phyloP scores from a whole-genome alignment of 2,888 invertebrate genomes.

The Ernsta delagoae region DNA sequence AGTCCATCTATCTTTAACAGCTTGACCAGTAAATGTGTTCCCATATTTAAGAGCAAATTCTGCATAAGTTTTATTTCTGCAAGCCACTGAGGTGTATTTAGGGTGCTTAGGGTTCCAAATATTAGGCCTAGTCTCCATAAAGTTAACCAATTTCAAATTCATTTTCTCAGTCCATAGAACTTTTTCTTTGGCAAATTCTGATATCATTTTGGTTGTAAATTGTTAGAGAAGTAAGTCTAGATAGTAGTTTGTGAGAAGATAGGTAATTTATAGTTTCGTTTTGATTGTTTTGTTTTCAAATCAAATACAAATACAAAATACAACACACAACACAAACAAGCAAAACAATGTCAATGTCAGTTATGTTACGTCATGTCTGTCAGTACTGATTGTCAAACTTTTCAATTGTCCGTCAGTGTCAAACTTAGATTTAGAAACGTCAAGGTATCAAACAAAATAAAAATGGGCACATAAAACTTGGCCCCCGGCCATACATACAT shows the following conservation, averaged over 20 bases:
- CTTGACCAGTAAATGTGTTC: constrained; percentile 71
- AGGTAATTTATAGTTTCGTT: background rate
- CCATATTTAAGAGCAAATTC: constrained; percentile 73
- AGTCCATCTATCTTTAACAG: constrained; percentile 78
- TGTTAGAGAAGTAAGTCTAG: background rate
- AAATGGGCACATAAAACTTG: no score
- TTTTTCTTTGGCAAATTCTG: constrained; percentile 75
- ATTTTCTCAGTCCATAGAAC: constrained; percentile 77
- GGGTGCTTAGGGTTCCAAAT: constrained; percentile 78
- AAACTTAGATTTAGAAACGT: no score
- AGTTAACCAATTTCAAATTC: constrained; percentile 75
- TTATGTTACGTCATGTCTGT: no score
- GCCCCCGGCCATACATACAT: no score
- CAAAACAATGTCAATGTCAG: no score
- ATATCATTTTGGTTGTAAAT: constrained; percentile 54
- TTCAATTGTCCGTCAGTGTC: no score
- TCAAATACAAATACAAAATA: no score
- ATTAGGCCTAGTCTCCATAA: constrained; percentile 64
- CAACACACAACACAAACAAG: no score
- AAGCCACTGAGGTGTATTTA: constrained; percentile 68
- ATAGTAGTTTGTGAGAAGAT: background rate
- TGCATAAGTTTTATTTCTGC: constrained; percentile 67
- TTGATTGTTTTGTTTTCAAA: no score
- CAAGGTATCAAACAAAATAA: no score
- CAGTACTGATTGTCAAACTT: no score